A percentile compares a stretch with the other conserved stretches of the same genome.
Evolutionary conservation across 2,113 vertebrate species (phyloP).

Genomic region (Triplophysa tibetana): DNA sequence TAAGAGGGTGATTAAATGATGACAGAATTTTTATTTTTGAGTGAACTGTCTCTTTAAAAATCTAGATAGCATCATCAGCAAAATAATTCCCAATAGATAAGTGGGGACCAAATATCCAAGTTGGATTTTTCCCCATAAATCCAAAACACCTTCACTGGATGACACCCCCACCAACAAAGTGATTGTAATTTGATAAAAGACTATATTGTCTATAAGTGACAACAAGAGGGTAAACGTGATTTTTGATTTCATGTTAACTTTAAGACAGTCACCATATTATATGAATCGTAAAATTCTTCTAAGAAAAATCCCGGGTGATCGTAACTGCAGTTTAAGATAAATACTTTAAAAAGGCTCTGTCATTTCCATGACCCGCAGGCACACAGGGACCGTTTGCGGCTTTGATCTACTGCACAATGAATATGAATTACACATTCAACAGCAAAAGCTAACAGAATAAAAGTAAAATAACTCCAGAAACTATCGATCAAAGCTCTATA

Average conservation of each 20-base stretch:
- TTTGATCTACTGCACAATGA: slow-evolving; percentile 29
- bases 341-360: slow-evolving; percentile 15
- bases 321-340: slow-evolving; percentile 12
- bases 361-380: background rate
- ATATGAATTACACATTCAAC: slow-evolving; percentile 25
- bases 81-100: too few relatives aligned
- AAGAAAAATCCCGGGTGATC: background rate
- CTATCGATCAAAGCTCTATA: slow-evolving; percentile 21
- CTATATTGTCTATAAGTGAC: too few relatives aligned
- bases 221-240: background rate
- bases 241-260: slow-evolving; percentile 13
- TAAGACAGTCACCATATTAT: background rate
- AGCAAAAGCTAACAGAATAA: slow-evolving; percentile 6
- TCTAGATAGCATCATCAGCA: too few relatives aligned
- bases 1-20: too few relatives aligned
- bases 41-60: too few relatives aligned
- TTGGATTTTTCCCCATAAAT: too few relatives aligned
- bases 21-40: too few relatives aligned
- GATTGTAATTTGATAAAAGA: too few relatives aligned
- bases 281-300: background rate
- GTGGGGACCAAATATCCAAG: too few relatives aligned
- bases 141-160: too few relatives aligned
- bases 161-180: too few relatives aligned
- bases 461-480: slow-evolving; percentile 12
- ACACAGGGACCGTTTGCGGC: background rate